phyloP scores from a whole-genome alignment of 2,113 vertebrate genomes.

The Siphamia tubifer region DNA sequence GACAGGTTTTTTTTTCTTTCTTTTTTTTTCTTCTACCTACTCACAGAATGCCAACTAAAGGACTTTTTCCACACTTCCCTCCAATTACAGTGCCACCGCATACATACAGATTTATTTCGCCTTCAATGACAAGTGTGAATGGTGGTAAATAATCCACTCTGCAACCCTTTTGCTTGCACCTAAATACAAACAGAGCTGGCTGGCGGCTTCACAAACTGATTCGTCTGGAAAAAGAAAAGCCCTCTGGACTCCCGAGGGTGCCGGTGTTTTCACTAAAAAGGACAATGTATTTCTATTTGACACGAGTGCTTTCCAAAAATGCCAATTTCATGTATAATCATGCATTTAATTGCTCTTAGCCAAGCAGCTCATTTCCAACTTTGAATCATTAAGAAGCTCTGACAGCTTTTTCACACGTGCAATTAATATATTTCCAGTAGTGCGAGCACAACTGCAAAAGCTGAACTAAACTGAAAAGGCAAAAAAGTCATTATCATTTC shows the following conservation, averaged over 20 bases:
- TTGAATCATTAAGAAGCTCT: slow-evolving; percentile 16
- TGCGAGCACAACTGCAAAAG: neutral
- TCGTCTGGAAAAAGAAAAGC: slow-evolving; percentile 41
- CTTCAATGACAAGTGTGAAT: neutral
- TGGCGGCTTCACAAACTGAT: slow-evolving; percentile 4
- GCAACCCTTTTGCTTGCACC: neutral
- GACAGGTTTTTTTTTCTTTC: neutral
- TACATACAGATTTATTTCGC: neutral
- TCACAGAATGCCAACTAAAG: neutral
- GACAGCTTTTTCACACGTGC: slow-evolving; percentile 35
- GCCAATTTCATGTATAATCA: slow-evolving; percentile 45
- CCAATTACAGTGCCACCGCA: neutral
- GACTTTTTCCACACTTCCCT: neutral
- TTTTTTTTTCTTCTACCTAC: neutral
- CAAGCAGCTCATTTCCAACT: slow-evolving; percentile 16
- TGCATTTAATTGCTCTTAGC: slow-evolving; percentile 41
- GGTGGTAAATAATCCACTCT: slow-evolving; percentile 26
- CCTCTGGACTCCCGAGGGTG: slow-evolving; percentile 19
- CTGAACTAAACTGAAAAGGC: neutral
- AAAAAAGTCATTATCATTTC: neutral
- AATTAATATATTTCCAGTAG: slow-evolving; percentile 30
- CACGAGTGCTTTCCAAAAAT: slow-evolving; percentile 48
- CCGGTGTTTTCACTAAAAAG: slow-evolving; percentile 3
- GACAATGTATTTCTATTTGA: slow-evolving; percentile 27
- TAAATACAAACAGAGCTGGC: slow-evolving; percentile 19